Evolutionary conservation across 2,113 vertebrate species (phyloP).

Genomic region (Ceratotherium simum): DNA sequence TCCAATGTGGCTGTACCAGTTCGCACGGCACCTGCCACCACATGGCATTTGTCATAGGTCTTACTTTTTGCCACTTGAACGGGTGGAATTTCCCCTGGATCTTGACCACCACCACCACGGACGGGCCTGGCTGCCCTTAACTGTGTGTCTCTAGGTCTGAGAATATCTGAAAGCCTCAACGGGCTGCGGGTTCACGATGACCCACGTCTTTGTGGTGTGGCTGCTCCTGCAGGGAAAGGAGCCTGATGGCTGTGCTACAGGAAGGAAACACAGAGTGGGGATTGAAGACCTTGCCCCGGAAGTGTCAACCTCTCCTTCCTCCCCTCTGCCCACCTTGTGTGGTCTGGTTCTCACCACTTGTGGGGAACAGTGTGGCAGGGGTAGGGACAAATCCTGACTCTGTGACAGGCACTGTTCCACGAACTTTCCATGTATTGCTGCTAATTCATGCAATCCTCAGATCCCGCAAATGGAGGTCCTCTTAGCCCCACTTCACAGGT

Average conservation of each 20-base stretch:
- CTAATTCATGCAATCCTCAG: neutral
- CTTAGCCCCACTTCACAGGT: neutral
- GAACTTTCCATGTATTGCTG: too few species aligned
- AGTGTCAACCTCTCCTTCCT: neutral
- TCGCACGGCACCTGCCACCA: neutral
- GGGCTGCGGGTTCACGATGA: rapidly evolving
- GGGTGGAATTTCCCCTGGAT: neutral
- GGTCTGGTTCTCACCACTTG: neutral
- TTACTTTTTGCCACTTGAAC: neutral
- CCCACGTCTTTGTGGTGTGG: neutral
- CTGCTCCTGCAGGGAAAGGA: neutral
- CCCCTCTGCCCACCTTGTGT: too few species aligned
- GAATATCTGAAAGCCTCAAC: neutral
- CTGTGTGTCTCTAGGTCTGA: neutral
- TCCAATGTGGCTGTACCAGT: neutral
- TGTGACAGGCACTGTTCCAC: rapidly evolving
- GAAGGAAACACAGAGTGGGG: neutral
- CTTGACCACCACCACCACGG: too few species aligned
- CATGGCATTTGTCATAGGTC: neutral
- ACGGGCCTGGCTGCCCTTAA: neutral
- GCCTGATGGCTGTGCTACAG: neutral
- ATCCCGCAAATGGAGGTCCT: neutral
- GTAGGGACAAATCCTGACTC: rapidly evolving
- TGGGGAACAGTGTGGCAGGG: neutral
- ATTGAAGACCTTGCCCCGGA: neutral